Evolutionary conservation across 1,140 invertebrate genomes (phyloP).

Genomic region (Papilio polyxenes): DNA sequence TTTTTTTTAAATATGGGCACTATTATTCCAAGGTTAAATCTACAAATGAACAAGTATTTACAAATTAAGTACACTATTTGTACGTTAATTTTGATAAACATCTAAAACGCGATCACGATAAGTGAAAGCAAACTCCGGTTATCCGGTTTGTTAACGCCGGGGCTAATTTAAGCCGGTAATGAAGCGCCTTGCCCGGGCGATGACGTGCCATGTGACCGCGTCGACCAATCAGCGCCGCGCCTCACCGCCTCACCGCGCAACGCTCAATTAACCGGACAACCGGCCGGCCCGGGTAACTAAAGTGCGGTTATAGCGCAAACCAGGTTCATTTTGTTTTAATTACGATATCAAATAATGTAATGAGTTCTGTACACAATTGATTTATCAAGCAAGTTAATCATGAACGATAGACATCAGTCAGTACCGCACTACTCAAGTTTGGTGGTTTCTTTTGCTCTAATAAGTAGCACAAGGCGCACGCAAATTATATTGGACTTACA

Average conservation of each 20-base stretch:
- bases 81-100: slow-evolving; percentile 14
- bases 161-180: slow-evolving; percentile 36
- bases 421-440: no score
- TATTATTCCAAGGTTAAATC: background rate
- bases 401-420: background rate
- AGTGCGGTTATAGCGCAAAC: background rate
- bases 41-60: background rate
- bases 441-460: no score
- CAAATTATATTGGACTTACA: background rate
- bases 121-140: slow-evolving; percentile 21
- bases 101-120: slow-evolving; percentile 24
- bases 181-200: slow-evolving; percentile 24
- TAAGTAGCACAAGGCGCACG: background rate
- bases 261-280: slow-evolving; percentile 27
- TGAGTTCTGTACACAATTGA: background rate
- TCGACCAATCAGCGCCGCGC: slow-evolving; percentile 20
- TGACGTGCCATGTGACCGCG: slow-evolving; percentile 31
- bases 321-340: slow-evolving; percentile 12
- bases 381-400: background rate
- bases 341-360: background rate
- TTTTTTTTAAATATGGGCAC: background rate
- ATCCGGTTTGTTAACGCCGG: slow-evolving; percentile 20
- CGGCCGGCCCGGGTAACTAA: slow-evolving; percentile 1
- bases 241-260: slow-evolving; percentile 1
- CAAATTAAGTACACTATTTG: background rate